These are phyloP conservation scores for Tetrao urogallus DNA, from an alignment of 2,113 vertebrate genomes.

Conservation along the genomic window DNA sequence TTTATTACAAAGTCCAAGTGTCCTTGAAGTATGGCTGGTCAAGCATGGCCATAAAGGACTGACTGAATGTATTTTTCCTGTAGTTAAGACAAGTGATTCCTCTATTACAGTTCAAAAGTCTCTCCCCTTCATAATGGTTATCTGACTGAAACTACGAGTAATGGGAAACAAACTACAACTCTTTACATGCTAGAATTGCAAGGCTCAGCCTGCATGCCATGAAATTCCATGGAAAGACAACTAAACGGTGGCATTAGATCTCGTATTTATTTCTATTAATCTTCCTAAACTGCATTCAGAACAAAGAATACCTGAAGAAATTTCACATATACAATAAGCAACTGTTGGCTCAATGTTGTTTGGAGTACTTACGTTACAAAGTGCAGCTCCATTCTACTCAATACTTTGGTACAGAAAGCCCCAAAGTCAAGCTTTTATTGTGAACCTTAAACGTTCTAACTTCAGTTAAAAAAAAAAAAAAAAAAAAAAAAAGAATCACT, in stretches of 20 bases:
- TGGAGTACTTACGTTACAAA: not conserved
- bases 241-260: not conserved
- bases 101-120: not conserved
- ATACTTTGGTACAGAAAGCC: not conserved
- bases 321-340: not conserved
- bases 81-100: not conserved
- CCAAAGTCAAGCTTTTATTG: not conserved
- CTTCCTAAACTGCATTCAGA: not conserved
- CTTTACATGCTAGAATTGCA: not conserved
- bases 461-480: not conserved
- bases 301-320: not conserved
- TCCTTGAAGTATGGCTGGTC: not conserved
- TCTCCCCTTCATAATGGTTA: not conserved
- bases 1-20: not conserved
- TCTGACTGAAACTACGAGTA: not conserved
- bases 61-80: not conserved
- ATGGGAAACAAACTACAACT: not conserved
- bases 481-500: slow-evolving; percentile 7
- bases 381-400: not conserved
- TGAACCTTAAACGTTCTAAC: not conserved
- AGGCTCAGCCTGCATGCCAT: not conserved
- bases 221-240: not conserved
- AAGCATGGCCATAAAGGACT: not conserved
- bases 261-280: not conserved
- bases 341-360: not conserved